Evolutionary conservation across 1,140 invertebrate genomes (phyloP).

Genomic region (Archegozetes longisetosus): DNA sequence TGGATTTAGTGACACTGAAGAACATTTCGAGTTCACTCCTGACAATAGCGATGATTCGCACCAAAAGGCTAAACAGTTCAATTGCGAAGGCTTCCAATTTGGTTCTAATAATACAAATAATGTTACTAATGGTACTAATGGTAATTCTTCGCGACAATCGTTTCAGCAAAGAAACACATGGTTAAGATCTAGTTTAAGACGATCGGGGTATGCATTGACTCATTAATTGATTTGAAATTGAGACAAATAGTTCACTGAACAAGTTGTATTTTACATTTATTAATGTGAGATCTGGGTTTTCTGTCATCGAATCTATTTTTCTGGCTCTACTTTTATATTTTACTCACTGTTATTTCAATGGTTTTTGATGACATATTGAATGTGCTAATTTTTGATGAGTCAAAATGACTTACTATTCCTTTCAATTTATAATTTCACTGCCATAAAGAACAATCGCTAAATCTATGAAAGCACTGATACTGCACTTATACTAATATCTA

Average conservation of each 20-base stretch:
- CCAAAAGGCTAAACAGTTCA: neutral
- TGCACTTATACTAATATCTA: too few species aligned
- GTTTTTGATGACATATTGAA: neutral
- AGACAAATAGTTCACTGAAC: neutral
- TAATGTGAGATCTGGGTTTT: neutral
- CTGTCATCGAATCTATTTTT: constrained; percentile 3
- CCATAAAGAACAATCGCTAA: too few species aligned
- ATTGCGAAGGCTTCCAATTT: neutral
- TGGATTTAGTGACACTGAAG: constrained; percentile 2
- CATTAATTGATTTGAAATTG: constrained; percentile 22
- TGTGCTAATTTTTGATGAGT: too few species aligned
- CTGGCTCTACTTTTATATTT: neutral
- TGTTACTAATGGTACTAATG: neutral
- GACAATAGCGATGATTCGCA: neutral
- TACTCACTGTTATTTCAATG: neutral
- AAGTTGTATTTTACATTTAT: neutral
- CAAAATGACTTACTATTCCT: too few species aligned
- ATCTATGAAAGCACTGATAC: too few species aligned
- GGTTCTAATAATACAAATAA: neutral
- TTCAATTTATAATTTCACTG: too few species aligned
- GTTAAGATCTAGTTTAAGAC: constrained; percentile 52
- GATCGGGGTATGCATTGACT: constrained; percentile 32
- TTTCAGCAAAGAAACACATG: constrained; percentile 39
- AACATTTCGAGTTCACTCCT: constrained; percentile 14
- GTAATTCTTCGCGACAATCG: neutral